Evolutionary conservation across 1,140 invertebrate species (phyloP).

Genomic region (Tetranychus urticae): DNA sequence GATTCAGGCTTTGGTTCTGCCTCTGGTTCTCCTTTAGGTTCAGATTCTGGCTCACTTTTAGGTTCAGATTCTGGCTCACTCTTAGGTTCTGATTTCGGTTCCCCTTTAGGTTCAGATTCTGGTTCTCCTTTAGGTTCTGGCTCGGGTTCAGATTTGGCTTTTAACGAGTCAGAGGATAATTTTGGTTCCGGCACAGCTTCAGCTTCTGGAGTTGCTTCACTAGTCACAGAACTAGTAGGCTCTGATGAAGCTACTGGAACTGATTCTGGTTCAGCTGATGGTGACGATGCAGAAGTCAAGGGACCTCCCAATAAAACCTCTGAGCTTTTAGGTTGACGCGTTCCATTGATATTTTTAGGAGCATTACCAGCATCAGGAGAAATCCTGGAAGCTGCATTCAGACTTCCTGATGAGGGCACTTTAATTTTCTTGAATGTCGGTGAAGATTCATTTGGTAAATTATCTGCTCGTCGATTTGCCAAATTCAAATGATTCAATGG

Average conservation of each 20-base stretch:
- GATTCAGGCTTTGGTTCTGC: too few relatives aligned
- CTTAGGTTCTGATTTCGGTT: background rate
- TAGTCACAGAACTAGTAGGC: background rate
- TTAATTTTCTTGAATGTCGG: background rate
- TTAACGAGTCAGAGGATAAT: background rate
- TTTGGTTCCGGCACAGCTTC: background rate
- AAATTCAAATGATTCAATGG: too few relatives aligned
- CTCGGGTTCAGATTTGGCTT: background rate
- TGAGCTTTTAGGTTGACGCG: too few relatives aligned
- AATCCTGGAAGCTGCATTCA: too few relatives aligned
- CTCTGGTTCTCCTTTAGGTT: background rate
- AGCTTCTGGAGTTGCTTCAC: background rate
- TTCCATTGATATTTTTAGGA: too few relatives aligned
- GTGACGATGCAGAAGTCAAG: too few relatives aligned
- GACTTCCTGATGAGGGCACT: background rate
- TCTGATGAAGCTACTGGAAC: too few relatives aligned
- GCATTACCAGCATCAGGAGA: too few relatives aligned
- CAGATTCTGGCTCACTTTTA: conserved; percentile 19
- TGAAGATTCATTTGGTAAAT: background rate
- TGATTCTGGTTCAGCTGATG: too few relatives aligned
- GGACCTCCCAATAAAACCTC: too few relatives aligned
- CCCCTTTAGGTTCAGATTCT: background rate
- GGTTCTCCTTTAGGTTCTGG: background rate
- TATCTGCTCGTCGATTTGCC: background rate
- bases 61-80: background rate